Conservation (phyloP, 2,797 vertebrate species). For the Esox lucius region DNA sequence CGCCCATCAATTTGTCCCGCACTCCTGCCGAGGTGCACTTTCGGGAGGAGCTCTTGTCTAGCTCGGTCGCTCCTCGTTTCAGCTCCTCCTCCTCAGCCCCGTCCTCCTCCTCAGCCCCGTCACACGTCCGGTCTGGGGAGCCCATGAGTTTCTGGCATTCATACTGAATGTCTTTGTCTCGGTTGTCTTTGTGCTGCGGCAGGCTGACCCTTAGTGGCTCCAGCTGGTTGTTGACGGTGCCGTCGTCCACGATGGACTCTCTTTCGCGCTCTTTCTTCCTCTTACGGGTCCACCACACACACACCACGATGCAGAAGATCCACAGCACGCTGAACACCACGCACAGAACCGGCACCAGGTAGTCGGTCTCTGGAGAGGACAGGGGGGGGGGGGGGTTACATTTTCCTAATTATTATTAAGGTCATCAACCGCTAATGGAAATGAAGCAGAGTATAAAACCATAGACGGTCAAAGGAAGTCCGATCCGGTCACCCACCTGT, state of each 20-base stretch:
- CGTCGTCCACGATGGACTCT: slow-evolving; percentile 71
- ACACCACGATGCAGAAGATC: slow-evolving; percentile 86
- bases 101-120: slow-evolving; percentile 79
- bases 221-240: slow-evolving; percentile 88
- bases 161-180: slow-evolving; percentile 74
- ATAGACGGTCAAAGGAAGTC: not conserved
- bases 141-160: slow-evolving; percentile 88
- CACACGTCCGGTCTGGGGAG: slow-evolving; percentile 80
- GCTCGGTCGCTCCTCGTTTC: slow-evolving; percentile 46
- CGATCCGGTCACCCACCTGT: slow-evolving; percentile 59
- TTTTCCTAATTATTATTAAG: not conserved
- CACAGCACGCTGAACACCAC: slow-evolving; percentile 86
- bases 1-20: slow-evolving; percentile 45
- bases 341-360: slow-evolving; percentile 87
- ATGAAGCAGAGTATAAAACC: not conserved
- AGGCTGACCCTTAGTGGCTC: slow-evolving; percentile 81
- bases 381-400: too few species aligned
- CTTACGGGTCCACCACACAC: slow-evolving; percentile 92
- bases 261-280: slow-evolving; percentile 91
- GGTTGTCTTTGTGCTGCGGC: slow-evolving; percentile 80
- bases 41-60: slow-evolving; percentile 79
- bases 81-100: slow-evolving; percentile 67
- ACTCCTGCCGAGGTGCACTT: slow-evolving; percentile 71
- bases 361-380: slow-evolving; percentile 69
- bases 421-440: not conserved